Percentiles rank a stretch among this genome's conserved stretches.
Evolutionary conservation across 2,113 vertebrate species (phyloP).

Genomic region (Emydocephalus ijimae): DNA sequence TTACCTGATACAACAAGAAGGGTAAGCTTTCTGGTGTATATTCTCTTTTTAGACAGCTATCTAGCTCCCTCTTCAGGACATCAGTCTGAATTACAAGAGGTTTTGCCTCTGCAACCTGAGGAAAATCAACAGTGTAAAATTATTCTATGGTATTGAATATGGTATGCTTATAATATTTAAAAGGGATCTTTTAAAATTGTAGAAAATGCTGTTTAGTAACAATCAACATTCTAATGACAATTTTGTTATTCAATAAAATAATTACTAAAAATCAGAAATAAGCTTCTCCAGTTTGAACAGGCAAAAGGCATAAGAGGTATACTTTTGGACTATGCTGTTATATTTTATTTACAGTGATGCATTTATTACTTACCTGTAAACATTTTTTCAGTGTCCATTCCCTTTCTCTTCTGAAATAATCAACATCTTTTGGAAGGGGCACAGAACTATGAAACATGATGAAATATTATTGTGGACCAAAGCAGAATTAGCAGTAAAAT

Average conservation of each 20-base stretch:
- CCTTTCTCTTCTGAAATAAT: constrained; percentile 73
- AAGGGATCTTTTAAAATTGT: neutral
- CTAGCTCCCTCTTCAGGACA: constrained; percentile 75
- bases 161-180: neutral
- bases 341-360: neutral
- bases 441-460: constrained; percentile 65
- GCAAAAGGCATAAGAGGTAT: neutral
- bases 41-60: constrained; percentile 72
- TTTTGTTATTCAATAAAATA: neutral
- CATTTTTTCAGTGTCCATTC: constrained; percentile 67
- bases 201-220: neutral
- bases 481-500: constrained; percentile 3
- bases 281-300: neutral
- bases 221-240: neutral
- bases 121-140: neutral
- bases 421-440: constrained; percentile 68
- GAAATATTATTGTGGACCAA: neutral
- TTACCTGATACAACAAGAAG: constrained; percentile 67
- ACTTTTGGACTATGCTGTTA: neutral
- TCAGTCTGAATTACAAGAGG: constrained; percentile 67
- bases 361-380: constrained; percentile 59
- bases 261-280: neutral
- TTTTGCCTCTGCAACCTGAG: constrained; percentile 57
- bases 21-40: constrained; percentile 59
- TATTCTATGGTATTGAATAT: neutral